Evolutionary conservation across 2,888 invertebrate species (phyloP), one percentile per base, ranked within the genome.

Genomic region (Acleris emargana): DNA sequence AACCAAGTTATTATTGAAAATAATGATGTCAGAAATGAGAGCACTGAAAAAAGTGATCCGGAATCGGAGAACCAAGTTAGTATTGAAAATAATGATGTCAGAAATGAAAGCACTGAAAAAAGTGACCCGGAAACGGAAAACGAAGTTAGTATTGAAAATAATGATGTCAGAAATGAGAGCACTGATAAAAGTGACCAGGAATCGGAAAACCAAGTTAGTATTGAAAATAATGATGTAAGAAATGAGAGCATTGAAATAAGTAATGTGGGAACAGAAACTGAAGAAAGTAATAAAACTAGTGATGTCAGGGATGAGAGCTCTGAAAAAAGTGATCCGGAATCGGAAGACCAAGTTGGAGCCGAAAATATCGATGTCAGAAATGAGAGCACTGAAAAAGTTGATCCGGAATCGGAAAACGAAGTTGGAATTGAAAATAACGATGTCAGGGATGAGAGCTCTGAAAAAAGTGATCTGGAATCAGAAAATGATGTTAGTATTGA

Each of bases 281-380:
- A 38, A 13, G 47, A 22, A 18, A n/a, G 38, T 18, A 50, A 22
- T 22, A 47, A 58, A 17, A 58, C 28, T 45, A 54, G 49, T 16
- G 20, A 52, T 32, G 47, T 32, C 7, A 45, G 13, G 28, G 53
- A 49, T 32, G 17, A 20, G 47, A 54, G 38, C 18, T 43, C 13
- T 25, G 25, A n/a, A 5, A 20, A 25, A 11, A 57, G 22, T 57
- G 7, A 42, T n/a, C 32, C 38, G 25, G 28, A 50, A 25, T 18
- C 11, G 25, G 38, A 38, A 38, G 3, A 0, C 3, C 13, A 13
- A 3, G 53, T 38, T 22, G 20, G 43, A n/a, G 43, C 22, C 17
- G 45, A 55, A 16, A 53, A 53, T 43, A 54, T 52, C 17, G 42
- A 57, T 32, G 52, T 28, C 16, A 45, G 38, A 22, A 52, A 47